phyloP scores from a whole-genome alignment of 2,797 vertebrate genomes.

The Okamejei kenojei region DNA sequence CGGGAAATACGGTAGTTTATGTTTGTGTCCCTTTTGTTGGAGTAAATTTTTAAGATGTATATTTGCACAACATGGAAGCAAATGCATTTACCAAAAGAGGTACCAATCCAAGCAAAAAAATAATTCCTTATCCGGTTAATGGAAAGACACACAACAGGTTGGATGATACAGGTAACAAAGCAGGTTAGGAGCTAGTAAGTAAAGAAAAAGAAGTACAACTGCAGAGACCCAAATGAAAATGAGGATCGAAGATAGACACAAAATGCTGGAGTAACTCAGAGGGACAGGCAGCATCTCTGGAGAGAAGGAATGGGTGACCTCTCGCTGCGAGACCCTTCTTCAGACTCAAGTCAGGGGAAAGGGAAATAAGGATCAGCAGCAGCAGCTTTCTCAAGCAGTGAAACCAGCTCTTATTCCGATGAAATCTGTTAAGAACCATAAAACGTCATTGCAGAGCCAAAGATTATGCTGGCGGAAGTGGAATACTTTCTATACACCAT shows the following conservation, averaged over 20 bases:
- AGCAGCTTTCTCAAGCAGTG: neutral
- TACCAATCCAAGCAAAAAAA: neutral
- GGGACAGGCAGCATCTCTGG: no score
- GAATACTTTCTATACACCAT: neutral
- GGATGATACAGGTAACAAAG: neutral
- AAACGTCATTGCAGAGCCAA: neutral
- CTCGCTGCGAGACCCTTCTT: no score
- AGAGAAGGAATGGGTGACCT: no score
- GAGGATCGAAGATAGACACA: neutral
- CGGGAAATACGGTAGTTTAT: no score
- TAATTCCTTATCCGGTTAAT: neutral
- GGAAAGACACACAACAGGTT: no score
- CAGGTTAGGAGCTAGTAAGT: neutral
- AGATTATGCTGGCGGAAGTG: neutral
- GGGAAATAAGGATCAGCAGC: neutral
- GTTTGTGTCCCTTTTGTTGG: neutral
- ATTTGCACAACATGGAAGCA: neutral
- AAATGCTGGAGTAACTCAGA: no score
- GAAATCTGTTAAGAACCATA: neutral
- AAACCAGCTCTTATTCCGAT: neutral
- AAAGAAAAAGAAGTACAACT: neutral
- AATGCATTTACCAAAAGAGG: neutral
- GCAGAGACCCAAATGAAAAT: neutral
- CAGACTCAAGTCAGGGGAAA: no score
- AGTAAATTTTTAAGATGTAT: neutral